These are phyloP conservation scores for Melangyna quadrimaculata DNA, from an alignment of 2,888 invertebrate species.

Conservation along the genomic window DNA sequence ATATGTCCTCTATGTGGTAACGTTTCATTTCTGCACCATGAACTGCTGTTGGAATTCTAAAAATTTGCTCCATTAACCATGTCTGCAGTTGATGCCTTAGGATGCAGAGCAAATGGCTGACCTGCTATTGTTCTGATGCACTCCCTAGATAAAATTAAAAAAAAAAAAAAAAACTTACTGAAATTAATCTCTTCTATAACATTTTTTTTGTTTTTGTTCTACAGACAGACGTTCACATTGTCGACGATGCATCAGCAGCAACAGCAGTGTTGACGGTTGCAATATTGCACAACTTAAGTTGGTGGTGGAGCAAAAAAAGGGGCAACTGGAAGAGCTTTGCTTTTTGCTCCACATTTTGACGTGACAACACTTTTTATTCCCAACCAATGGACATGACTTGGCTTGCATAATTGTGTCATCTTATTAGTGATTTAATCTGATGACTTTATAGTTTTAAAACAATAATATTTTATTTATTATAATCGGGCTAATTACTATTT, in stretches of 20 bases:
- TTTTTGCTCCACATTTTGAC: slow-evolving; percentile 26
- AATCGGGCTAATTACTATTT: background rate
- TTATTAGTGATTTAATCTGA: slow-evolving; percentile 21
- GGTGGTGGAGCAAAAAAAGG: background rate
- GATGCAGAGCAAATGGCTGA: slow-evolving; percentile 40
- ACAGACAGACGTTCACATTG: slow-evolving; percentile 24
- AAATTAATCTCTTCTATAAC: slow-evolving; percentile 34
- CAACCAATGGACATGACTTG: slow-evolving; percentile 19
- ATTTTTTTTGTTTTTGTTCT: slow-evolving; percentile 34
- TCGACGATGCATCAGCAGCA: slow-evolving; percentile 2
- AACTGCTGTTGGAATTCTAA: slow-evolving; percentile 18
- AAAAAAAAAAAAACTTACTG: slow-evolving; percentile 34
- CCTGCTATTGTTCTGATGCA: slow-evolving; percentile 57
- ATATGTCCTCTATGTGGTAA: slow-evolving; percentile 1
- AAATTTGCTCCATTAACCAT: slow-evolving; percentile 21
- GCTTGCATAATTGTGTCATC: slow-evolving; percentile 55
- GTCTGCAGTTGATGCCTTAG: slow-evolving; percentile 11
- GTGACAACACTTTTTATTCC: slow-evolving; percentile 42
- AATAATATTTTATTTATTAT: background rate
- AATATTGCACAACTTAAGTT: slow-evolving; percentile 41
- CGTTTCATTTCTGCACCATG: slow-evolving; percentile 3
- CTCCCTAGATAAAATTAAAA: slow-evolving; percentile 40
- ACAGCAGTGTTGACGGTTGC: slow-evolving; percentile 34
- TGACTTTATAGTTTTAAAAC: background rate
- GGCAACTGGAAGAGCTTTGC: slow-evolving; percentile 21